Conservation (phyloP, 1,140 invertebrate species). For the Potamilus streckersoni region DNA sequence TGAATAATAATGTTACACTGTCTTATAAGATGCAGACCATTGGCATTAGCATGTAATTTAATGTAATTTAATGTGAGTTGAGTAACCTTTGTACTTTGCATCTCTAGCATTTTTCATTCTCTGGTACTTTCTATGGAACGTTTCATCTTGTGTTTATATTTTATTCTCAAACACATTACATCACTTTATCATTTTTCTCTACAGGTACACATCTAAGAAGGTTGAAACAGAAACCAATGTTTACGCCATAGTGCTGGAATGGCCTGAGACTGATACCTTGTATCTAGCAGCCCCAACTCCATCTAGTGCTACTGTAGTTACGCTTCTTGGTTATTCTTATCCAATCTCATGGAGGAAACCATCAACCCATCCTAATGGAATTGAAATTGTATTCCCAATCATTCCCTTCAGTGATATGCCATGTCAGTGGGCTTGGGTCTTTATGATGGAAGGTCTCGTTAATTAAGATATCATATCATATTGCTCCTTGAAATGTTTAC, state of each 20-base stretch:
- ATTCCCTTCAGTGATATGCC: slow-evolving; percentile 35
- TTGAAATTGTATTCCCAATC: slow-evolving; percentile 32
- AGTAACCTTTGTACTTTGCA: too few relatives aligned
- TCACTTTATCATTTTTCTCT: background rate
- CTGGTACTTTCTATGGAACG: too few relatives aligned
- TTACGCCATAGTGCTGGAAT: slow-evolving; percentile 29
- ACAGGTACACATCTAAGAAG: slow-evolving; percentile 32
- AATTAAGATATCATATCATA: too few relatives aligned
- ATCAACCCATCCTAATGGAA: slow-evolving; percentile 16
- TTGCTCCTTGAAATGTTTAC: too few relatives aligned
- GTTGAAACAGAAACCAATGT: slow-evolving; percentile 7
- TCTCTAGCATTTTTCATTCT: too few relatives aligned
- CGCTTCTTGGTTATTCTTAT: slow-evolving; percentile 46
- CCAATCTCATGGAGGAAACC: slow-evolving; percentile 13
- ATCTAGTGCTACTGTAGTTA: slow-evolving; percentile 25
- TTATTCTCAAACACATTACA: too few relatives aligned
- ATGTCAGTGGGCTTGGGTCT: slow-evolving; percentile 41
- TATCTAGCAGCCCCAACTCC: slow-evolving; percentile 20
- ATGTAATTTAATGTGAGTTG: too few relatives aligned
- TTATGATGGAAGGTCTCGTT: background rate
- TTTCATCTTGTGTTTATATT: too few relatives aligned
- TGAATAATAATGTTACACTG: too few relatives aligned
- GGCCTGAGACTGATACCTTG: slow-evolving; percentile 18
- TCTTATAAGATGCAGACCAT: too few relatives aligned
- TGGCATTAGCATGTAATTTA: too few relatives aligned